These are phyloP conservation scores for sheep (Ovis aries) DNA, from an alignment of 2,113 vertebrate species.

Conservation along the genomic window DNA sequence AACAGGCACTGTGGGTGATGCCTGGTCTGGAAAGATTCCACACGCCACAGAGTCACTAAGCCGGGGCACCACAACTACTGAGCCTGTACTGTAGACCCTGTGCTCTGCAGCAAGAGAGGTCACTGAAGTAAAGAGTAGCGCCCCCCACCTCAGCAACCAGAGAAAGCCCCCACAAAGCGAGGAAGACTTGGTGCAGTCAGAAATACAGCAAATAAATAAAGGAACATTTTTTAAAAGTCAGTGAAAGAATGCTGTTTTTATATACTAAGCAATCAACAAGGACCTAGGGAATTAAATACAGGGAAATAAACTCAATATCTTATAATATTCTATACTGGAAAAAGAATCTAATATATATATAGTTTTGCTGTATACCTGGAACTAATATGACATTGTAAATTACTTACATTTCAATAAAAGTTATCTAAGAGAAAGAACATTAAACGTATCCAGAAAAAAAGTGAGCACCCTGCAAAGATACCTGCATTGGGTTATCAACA, in stretches of 20 bases:
- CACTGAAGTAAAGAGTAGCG: rapidly evolving
- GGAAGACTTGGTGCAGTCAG: rapidly evolving
- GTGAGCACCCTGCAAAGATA: neutral
- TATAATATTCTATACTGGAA: neutral
- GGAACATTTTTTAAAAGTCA: neutral
- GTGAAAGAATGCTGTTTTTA: neutral
- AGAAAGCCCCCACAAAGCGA: neutral
- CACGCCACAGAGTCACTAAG: neutral
- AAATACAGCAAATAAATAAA: neutral
- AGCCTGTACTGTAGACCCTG: neutral
- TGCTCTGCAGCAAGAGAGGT: neutral
- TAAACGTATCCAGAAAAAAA: neutral
- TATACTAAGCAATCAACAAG: neutral
- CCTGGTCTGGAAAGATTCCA: neutral
- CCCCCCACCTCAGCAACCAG: rapidly evolving
- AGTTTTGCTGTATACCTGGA: neutral
- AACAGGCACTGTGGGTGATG: neutral
- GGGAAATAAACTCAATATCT: neutral
- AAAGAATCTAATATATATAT: neutral
- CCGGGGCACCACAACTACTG: rapidly evolving
- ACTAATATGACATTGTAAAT: neutral
- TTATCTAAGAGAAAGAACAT: neutral
- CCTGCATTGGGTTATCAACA: neutral
- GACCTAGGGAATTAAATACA: neutral
- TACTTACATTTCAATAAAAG: neutral